Evolutionary conservation across 2,113 vertebrate species (phyloP).

Genomic region (Balaeniceps rex): DNA sequence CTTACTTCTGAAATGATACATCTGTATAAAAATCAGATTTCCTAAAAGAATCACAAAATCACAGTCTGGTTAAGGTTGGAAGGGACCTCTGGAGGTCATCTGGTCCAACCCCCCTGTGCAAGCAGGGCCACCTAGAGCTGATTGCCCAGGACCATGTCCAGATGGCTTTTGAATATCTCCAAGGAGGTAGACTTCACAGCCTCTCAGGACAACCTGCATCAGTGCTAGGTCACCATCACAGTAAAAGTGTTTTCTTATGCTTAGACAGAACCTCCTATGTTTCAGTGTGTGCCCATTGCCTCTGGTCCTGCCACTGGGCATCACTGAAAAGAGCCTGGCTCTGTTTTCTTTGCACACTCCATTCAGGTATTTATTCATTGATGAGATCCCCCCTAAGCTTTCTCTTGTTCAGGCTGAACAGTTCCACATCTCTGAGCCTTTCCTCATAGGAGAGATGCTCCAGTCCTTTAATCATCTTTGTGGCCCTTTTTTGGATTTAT

Average conservation of each 20-base stretch:
- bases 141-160: accelerated
- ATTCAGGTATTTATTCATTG: not conserved
- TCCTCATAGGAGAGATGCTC: not conserved
- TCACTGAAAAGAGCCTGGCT: not conserved
- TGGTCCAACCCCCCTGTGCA: accelerated
- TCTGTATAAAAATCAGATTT: not conserved
- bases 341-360: not conserved
- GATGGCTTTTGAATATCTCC: not conserved
- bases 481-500: not conserved
- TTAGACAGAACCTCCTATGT: not conserved
- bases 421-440: not conserved
- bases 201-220: not conserved
- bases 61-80: not conserved
- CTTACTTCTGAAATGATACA: not conserved
- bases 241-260: not conserved
- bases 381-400: not conserved
- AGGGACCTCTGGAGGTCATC: not conserved
- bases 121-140: not conserved
- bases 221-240: not conserved
- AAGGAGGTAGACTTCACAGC: not conserved
- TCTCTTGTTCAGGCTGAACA: not conserved
- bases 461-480: not conserved
- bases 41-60: not conserved
- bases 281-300: not conserved
- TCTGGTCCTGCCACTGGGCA: not conserved